Percentiles rank a stretch among this genome's conserved stretches.
Evolutionary conservation across 1,140 invertebrate species (phyloP).

Genomic region (Rhagoletis zephyria): DNA sequence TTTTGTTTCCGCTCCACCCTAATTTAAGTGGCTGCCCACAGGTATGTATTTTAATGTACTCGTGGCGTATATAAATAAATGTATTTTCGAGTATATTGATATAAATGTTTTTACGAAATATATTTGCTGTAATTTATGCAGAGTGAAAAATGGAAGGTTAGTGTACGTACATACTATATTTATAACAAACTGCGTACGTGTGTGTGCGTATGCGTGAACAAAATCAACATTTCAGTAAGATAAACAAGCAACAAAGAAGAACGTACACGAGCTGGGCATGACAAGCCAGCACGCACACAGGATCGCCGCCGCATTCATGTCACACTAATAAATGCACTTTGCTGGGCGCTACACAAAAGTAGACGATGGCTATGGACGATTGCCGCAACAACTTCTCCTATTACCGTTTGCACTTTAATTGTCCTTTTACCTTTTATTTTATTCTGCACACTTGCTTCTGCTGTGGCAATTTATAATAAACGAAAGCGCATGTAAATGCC

Average conservation of each 20-base stretch:
- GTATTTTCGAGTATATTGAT: conserved; percentile 6
- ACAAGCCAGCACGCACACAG: not conserved
- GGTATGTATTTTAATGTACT: too few species aligned
- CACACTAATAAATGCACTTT: too few species aligned
- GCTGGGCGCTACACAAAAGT: too few species aligned
- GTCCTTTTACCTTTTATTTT: not conserved
- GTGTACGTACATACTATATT: not conserved
- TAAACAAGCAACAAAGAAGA: conserved; percentile 17
- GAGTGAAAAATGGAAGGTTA: conserved; percentile 7
- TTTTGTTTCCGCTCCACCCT: too few species aligned
- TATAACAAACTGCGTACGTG: not conserved
- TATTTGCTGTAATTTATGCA: conserved; percentile 33
- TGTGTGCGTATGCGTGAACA: not conserved
- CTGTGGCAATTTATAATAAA: conserved; percentile 16
- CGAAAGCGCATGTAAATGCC: conserved; percentile 39
- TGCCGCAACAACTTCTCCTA: not conserved
- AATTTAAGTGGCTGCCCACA: not conserved
- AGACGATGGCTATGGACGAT: not conserved
- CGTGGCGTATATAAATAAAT: not conserved
- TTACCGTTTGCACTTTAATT: not conserved
- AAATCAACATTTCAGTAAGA: not conserved
- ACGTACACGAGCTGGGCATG: conserved; percentile 7
- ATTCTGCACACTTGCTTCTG: not conserved
- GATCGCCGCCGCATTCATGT: too few species aligned
- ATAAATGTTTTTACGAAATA: not conserved